Conservation (phyloP, 2,888 invertebrate genomes). For the Athripsodes cinereus region DNA sequence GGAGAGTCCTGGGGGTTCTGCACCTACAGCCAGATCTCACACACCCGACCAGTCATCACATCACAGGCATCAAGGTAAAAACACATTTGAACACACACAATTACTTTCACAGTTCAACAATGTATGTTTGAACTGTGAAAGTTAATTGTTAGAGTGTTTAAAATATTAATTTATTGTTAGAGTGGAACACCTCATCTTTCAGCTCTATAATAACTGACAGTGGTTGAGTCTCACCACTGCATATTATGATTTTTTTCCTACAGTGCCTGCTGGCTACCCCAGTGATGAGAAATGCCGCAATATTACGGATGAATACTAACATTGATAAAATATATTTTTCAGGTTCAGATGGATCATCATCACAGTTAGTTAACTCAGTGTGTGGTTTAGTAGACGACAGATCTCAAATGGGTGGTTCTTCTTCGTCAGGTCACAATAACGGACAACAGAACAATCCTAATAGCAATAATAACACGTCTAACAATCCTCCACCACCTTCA, state of each 20-base stretch:
- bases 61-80: slow-evolving; percentile 1
- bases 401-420: not conserved
- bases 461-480: not conserved
- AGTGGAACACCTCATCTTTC: too few relatives aligned
- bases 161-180: too few relatives aligned
- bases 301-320: too few relatives aligned
- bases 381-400: slow-evolving; percentile 7
- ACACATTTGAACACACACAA: not conserved
- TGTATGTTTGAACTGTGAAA: too few relatives aligned
- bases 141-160: too few relatives aligned
- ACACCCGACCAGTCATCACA: slow-evolving; percentile 2
- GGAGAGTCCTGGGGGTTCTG: slow-evolving; percentile 20
- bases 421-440: not conserved
- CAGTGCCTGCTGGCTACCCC: too few relatives aligned
- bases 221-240: too few relatives aligned
- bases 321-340: not conserved
- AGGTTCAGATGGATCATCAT: not conserved
- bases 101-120: too few relatives aligned
- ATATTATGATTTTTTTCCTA: too few relatives aligned
- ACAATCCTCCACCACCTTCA: slow-evolving; percentile 53
- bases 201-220: too few relatives aligned
- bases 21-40: slow-evolving; percentile 1
- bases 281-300: slow-evolving; percentile 2
- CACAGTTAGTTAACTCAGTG: not conserved
- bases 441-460: not conserved